A percentile compares a stretch with the other conserved stretches of the same genome.
These are phyloP conservation scores for Leucophenga montana DNA, from an alignment of 2,888 invertebrate genomes.

Conservation along the genomic window DNA sequence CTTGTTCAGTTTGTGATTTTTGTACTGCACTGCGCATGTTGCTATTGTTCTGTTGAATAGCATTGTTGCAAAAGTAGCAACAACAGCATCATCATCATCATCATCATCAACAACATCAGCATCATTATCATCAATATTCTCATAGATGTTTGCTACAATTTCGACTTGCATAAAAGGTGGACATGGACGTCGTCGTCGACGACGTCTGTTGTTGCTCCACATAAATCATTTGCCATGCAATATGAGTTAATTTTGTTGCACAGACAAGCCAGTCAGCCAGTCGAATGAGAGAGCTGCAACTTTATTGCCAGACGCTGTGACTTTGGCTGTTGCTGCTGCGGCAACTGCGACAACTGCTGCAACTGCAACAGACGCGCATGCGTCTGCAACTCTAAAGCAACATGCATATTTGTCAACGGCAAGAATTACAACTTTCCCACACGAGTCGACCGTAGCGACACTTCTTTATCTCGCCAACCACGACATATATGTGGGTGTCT, in stretches of 20 bases:
- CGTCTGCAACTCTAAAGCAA: conserved; percentile 36
- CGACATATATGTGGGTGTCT: conserved; percentile 23
- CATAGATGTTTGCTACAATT: conserved; percentile 45
- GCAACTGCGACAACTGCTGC: background rate
- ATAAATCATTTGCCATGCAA: conserved; percentile 45
- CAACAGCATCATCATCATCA: conserved; percentile 6
- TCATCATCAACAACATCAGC: conserved; percentile 23
- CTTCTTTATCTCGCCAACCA: conserved; percentile 18
- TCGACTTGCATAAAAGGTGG: conserved; percentile 6
- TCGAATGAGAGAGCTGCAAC: background rate
- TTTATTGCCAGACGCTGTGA: background rate
- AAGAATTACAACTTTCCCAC: conserved; percentile 64
- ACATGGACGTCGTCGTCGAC: conserved; percentile 28
- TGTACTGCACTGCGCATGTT: conserved; percentile 27
- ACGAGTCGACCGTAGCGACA: conserved; percentile 39
- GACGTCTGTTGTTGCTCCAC: conserved; percentile 47
- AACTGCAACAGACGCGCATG: conserved; percentile 3
- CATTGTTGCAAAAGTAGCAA: conserved; percentile 21
- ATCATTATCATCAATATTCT: conserved; percentile 3
- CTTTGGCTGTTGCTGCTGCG: background rate
- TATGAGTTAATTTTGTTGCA: conserved; percentile 61
- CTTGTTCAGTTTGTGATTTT: no score
- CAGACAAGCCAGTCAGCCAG: background rate
- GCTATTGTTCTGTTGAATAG: conserved; percentile 33
- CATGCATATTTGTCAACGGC: conserved; percentile 64